Base-by-base conservation (phyloP, 2,888 invertebrate genomes). In the Eristalis pertinax region DNA sequence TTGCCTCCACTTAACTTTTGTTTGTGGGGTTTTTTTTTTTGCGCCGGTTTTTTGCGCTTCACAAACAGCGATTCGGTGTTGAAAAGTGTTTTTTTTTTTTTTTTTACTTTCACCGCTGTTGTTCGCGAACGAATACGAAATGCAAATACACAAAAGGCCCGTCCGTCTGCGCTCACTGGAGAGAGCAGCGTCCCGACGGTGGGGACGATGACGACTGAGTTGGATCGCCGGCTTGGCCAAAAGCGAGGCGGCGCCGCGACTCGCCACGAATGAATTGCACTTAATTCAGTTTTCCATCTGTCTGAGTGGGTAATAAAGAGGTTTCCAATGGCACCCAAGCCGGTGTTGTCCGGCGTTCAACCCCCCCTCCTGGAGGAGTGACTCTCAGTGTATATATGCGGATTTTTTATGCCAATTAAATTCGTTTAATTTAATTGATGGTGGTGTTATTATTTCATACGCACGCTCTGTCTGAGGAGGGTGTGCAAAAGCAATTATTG, bases 221-320 rank as follows among this genome's bases (percentile, higher is more conserved):
- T 26, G 60, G 76, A 29, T 4, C 50, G 0, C 19, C 11, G 24
- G 58, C n/a, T n/a, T n/a, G n/a, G n/a, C 15, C 4, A n/a, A 8
- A n/a, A 8, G 60, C 63, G 67, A 68, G 19, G 75, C 50, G n/a
- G n/a, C n/a, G n/a, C n/a, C n/a, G n/a, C n/a, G n/a, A n/a, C n/a
- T n/a, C n/a, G n/a, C n/a, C n/a, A n/a, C n/a, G 67, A 76, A 79
- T 19, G 50, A 50, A 64, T 26, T 79, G 68, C 72, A 83, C 83
- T 83, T 87, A 87, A 87, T 84, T 84, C 87, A 79, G 72, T 87
- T 87, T 87, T 80, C 76, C 87, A 76, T 87, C 87, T 87, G 87
- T 87, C 87, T 87, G 87, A 87, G 87, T 87, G 87, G 87, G 76
- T 79, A 87, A 80, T 87, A 80, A 87, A 87, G 87, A 79, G 87